phyloP scores from a whole-genome alignment of 1,140 invertebrate genomes.

The Notospermus geniculatus region DNA sequence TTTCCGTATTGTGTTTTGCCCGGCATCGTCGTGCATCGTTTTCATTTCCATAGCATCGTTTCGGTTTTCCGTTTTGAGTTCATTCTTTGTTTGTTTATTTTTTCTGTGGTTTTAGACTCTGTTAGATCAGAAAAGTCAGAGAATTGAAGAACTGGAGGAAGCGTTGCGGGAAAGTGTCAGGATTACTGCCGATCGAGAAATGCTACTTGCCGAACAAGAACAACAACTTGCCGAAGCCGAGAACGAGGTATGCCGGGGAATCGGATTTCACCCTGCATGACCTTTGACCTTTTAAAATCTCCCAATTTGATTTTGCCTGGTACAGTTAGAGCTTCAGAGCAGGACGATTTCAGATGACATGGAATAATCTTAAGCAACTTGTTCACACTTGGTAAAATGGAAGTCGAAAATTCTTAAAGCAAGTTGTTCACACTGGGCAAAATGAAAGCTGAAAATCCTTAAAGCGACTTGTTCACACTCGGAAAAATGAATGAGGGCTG shows the following conservation, averaged over 20 bases:
- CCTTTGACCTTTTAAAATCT: no score
- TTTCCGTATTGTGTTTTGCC: not conserved
- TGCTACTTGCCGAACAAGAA: slow-evolving; percentile 57
- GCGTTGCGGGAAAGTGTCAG: slow-evolving; percentile 65
- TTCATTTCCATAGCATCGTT: slow-evolving; percentile 8
- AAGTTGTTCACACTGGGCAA: no score
- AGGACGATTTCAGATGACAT: no score
- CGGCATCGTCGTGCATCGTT: not conserved
- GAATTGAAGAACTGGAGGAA: slow-evolving; percentile 76
- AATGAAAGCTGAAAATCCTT: no score
- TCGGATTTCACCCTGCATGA: not conserved
- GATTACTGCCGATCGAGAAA: slow-evolving; percentile 61
- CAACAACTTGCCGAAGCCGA: slow-evolving; percentile 49
- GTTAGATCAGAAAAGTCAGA: slow-evolving; percentile 41
- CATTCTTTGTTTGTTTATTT: slow-evolving; percentile 13
- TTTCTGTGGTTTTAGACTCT: slow-evolving; percentile 25
- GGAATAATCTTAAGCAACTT: no score
- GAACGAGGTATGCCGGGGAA: slow-evolving; percentile 33
- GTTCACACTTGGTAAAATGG: no score
- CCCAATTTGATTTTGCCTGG: no score
- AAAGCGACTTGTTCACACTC: no score
- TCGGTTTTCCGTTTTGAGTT: slow-evolving; percentile 22
- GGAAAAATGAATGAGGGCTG: no score
- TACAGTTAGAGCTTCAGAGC: no score
- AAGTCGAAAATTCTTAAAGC: no score